phyloP scores from a whole-genome alignment of 2,888 invertebrate species.

The Dorcus hopei region DNA sequence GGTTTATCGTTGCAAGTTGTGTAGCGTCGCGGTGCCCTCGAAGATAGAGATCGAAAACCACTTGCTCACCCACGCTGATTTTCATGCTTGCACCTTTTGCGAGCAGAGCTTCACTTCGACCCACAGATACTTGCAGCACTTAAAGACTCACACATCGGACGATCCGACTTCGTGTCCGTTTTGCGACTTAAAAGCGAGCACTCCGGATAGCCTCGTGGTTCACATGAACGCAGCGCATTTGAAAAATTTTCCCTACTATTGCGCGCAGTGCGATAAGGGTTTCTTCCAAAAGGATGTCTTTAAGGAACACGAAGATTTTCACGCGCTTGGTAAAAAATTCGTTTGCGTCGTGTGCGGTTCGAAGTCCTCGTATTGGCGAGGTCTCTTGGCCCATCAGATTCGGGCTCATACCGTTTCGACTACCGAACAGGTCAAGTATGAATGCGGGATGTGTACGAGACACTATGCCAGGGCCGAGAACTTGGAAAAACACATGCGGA shows the following conservation, averaged over 20 bases:
- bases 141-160: constrained; percentile 35
- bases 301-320: constrained; percentile 56
- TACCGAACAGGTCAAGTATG: constrained; percentile 47
- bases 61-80: constrained; percentile 2
- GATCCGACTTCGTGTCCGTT: constrained; percentile 38
- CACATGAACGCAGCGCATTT: constrained; percentile 43
- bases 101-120: constrained; percentile 38
- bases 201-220: constrained; percentile 35
- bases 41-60: constrained; percentile 8
- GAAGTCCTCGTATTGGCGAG: constrained; percentile 50
- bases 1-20: constrained; percentile 1
- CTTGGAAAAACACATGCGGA: constrained; percentile 49
- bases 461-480: constrained; percentile 35
- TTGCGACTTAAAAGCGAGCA: constrained; percentile 37
- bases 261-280: constrained; percentile 55
- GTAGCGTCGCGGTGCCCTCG: not conserved
- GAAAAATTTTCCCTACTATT: constrained; percentile 50
- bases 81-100: constrained; percentile 35
- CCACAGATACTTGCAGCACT: constrained; percentile 41
- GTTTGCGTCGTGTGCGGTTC: constrained; percentile 55
- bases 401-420: constrained; percentile 42
- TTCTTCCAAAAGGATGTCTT: constrained; percentile 55
- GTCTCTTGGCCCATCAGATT: constrained; percentile 38
- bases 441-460: constrained; percentile 35
- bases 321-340: constrained; percentile 53